phyloP scores from a whole-genome alignment of 2,888 invertebrate genomes.

The Eutolmus rufibarbis region DNA sequence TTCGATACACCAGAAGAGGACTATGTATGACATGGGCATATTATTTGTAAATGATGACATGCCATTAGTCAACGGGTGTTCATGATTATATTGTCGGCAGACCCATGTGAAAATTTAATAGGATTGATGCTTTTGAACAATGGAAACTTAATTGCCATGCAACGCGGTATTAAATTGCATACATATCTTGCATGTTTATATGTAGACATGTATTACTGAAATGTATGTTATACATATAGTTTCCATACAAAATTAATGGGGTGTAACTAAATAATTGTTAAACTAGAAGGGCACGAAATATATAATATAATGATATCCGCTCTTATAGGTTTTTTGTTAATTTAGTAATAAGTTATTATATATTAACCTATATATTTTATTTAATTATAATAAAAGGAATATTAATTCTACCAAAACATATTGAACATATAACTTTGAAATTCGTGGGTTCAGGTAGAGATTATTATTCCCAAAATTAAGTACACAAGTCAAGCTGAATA shows the following conservation, averaged over 20 bases:
- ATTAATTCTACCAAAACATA: too few relatives aligned
- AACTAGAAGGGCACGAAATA: background rate
- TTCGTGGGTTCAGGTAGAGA: too few relatives aligned
- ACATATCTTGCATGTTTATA: background rate
- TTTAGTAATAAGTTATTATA: too few relatives aligned
- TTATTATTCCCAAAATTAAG: too few relatives aligned
- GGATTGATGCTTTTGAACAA: conserved; percentile 21
- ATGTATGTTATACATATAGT: background rate
- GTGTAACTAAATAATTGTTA: background rate
- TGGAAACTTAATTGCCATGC: conserved; percentile 32
- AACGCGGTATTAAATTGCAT: conserved; percentile 15
- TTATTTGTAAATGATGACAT: conserved; percentile 36
- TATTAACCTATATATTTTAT: too few relatives aligned
- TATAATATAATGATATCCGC: background rate
- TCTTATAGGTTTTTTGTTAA: too few relatives aligned
- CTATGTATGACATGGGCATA: conserved; percentile 1
- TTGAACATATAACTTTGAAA: too few relatives aligned
- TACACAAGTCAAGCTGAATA: too few relatives aligned
- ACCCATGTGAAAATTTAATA: conserved; percentile 30
- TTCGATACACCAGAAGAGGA: conserved; percentile 27
- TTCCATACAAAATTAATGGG: background rate
- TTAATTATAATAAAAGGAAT: too few relatives aligned
- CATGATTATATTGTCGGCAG: conserved; percentile 15
- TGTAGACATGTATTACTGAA: background rate
- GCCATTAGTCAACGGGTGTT: conserved; percentile 36